Percentiles rank a stretch among this genome's conserved stretches.
Evolutionary conservation across 2,797 vertebrate species (phyloP).

Genomic region (Euthynnus affinis): DNA sequence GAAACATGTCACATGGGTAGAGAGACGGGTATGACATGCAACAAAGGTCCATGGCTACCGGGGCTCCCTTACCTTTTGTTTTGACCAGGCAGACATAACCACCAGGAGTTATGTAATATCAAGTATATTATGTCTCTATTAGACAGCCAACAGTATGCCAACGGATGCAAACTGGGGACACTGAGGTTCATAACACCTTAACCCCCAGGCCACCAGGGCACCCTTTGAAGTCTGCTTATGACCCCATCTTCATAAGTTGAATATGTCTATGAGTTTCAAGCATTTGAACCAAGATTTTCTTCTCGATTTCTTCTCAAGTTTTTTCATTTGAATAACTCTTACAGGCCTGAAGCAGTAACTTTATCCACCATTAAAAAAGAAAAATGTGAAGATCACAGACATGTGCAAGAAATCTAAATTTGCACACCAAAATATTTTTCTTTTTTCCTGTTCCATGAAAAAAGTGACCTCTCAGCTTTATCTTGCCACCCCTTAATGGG

Average conservation of each 20-base stretch:
- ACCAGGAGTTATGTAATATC: background rate
- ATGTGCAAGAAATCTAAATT: background rate
- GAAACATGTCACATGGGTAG: background rate
- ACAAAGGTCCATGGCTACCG: background rate
- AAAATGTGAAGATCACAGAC: background rate
- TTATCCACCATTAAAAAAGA: background rate
- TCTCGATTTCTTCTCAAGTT: background rate
- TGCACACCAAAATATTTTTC: background rate
- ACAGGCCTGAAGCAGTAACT: background rate
- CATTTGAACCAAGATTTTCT: background rate
- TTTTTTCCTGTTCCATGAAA: background rate
- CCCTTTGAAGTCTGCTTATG: no score
- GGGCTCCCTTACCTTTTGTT: background rate
- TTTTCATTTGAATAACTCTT: background rate
- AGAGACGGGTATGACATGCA: background rate
- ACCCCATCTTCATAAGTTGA: no score
- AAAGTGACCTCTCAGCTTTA: background rate
- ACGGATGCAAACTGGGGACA: background rate
- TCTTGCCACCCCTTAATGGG: background rate
- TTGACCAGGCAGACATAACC: background rate
- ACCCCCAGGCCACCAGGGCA: background rate
- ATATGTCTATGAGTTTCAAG: no score
- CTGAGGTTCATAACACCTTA: background rate
- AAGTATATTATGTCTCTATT: background rate
- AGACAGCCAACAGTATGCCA: no score